Base-by-base conservation (phyloP, 37 sponge, comb jelly and placozoan species). In the Cliona cf. orientalis region DNA sequence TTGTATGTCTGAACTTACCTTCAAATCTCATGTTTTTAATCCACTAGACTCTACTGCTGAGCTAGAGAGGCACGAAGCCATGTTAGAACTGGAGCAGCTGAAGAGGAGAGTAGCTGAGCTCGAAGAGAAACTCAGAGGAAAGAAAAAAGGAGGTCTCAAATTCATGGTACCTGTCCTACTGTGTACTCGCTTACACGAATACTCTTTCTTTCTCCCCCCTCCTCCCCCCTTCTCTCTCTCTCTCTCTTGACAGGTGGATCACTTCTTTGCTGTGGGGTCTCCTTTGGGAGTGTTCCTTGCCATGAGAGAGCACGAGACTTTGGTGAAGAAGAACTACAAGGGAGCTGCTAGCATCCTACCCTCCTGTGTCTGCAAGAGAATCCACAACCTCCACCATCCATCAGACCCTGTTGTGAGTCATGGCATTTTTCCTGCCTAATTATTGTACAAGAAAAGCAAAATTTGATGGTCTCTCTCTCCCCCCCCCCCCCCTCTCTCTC, bases 311-410 rank as follows among this genome's bases (percentile, higher is more conserved):
- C 80, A 81, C n/a, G 87, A 86, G 38, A 58, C 42, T 5, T 70
- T 75, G 37, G 62, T 95, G n/a, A 70, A 76, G 57, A 79, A 39
- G 31, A 53, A 44, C 29, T 81, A 89, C 67, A 76, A 55, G 42
- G 65, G 87, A 4, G 74, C 91, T 0, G 53, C 46, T 19, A 71
- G 81, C 31, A 59, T 96, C 21, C 67, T 96, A 19, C 96, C 96
- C 21, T 49, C 78, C n/a, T 66, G 59, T 39, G 83, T 96, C 33
- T 96, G 96, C 72, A 90, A 87, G 66, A 78, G 91, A 26, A 86
- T 96, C 34, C 85, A 92, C 78, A 96, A 96, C 72, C 71, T 96
- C 21, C 92, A 90, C 67, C 96, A 96, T 66, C 96, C 93, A 22
- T 83, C 96, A 28, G 96, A 96, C 80, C 91, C 93, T 40, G 75